Percentiles rank a stretch among this genome's conserved stretches.
phyloP scores from a whole-genome alignment of 2,888 invertebrate species.

The Acrobasis suavella region DNA sequence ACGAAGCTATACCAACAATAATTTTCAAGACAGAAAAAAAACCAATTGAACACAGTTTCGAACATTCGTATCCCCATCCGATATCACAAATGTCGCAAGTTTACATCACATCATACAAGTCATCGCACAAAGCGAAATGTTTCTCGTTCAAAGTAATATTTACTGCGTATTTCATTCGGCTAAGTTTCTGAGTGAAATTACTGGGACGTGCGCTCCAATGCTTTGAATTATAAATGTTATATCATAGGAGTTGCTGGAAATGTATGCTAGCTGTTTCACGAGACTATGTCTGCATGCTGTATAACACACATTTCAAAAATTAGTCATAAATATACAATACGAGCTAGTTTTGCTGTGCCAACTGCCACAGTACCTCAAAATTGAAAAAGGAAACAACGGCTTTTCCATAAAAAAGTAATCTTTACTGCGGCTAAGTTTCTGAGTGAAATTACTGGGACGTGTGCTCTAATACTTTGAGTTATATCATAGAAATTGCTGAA shows the following conservation, averaged over 20 bases:
- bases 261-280: background rate
- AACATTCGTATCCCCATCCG: background rate
- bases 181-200: slow-evolving; percentile 3
- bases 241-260: background rate
- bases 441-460: too few relatives aligned
- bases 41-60: background rate
- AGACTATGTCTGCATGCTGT: too few relatives aligned
- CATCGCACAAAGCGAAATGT: slow-evolving; percentile 12
- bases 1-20: too few relatives aligned
- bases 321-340: too few relatives aligned
- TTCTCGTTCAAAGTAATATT: background rate
- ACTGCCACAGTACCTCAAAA: too few relatives aligned
- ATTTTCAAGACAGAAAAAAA: background rate
- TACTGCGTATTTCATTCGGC: slow-evolving; percentile 7
- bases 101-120: background rate
- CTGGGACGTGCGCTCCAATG: background rate
- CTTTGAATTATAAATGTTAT: slow-evolving; percentile 1
- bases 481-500: too few relatives aligned
- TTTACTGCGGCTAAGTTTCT: too few relatives aligned
- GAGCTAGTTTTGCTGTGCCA: too few relatives aligned
- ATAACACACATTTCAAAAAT: too few relatives aligned
- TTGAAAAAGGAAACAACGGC: too few relatives aligned
- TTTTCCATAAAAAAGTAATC: too few relatives aligned
- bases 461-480: too few relatives aligned
- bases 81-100: slow-evolving; percentile 8